Evolutionary conservation across 30 jellyfish, hydroid and myxozoan genomes (phyloP).

Genomic region (Sanderia malayensis): DNA sequence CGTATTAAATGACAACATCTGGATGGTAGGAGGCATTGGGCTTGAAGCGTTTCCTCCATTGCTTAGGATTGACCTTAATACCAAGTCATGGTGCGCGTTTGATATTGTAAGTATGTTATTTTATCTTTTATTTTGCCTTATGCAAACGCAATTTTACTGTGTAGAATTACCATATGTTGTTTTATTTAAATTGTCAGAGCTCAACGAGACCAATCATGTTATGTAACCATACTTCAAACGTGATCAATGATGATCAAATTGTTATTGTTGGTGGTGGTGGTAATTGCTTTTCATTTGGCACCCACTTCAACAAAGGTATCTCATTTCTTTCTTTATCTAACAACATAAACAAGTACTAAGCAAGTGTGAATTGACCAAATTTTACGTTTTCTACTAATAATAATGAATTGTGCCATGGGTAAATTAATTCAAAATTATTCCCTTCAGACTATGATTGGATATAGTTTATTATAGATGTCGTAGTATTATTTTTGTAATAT

Average conservation of each 20-base stretch:
- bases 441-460: too few relatives aligned
- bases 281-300: slow-evolving; percentile 90
- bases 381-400: too few relatives aligned
- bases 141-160: not conserved
- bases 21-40: slow-evolving; percentile 80
- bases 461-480: too few relatives aligned
- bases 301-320: slow-evolving; percentile 79
- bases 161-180: too few relatives aligned
- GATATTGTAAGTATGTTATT: not conserved
- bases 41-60: not conserved
- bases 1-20: slow-evolving; percentile 37
- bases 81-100: slow-evolving; percentile 9
- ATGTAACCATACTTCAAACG: slow-evolving; percentile 64
- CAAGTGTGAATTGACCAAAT: too few relatives aligned
- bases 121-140: not conserved
- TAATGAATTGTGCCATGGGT: too few relatives aligned
- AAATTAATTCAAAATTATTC: too few relatives aligned
- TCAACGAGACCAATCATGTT: slow-evolving; percentile 67
- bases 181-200: too few relatives aligned
- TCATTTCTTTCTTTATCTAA: too few relatives aligned
- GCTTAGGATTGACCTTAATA: slow-evolving; percentile 23
- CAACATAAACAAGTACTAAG: too few relatives aligned
- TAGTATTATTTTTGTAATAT: too few relatives aligned
- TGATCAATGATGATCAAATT: slow-evolving; percentile 20
- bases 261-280: slow-evolving; percentile 97